Evolutionary conservation across 1,140 invertebrate genomes (phyloP), one percentile per base, ranked within the genome.

Genomic region (Bombus sibiricus): DNA sequence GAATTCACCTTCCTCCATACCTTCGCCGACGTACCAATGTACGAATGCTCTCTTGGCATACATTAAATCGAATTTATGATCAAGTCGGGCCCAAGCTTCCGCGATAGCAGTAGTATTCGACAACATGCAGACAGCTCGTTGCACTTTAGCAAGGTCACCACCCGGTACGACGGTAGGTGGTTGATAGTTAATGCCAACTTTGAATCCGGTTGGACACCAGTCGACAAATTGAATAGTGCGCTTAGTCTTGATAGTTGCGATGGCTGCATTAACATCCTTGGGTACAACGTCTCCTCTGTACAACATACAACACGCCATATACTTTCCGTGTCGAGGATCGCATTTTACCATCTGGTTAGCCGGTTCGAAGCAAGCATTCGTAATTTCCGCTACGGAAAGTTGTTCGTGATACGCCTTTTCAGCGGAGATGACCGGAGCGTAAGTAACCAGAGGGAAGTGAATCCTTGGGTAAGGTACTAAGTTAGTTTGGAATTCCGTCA

Each of bases 311-410:
- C 96, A 97, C 43, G 96, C 96, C 97, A 97, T 97, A 85, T 95
- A 95, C 76, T 94, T 93, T 64, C 93, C 92, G 6, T 92, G 77
- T 4, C 75, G 84, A 0, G 96, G 96, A 84, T 96, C 96, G 88
- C 96, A 96, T 87, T 97, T 97, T 0, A 97, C 97, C 96, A 97
- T 97, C 91, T 97, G 97, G 68, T 89, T 89, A 81, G 96, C 95
- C 28, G 97, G 96, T 91, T 97, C 97, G 91, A 97, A 97, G 90
- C 97, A 97, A 47, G 96, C 95, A 86, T 97, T 97, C 18, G 87
- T 88, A n/a, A 88, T 88, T 68, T 88, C 87, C 9, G 87, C 85
- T 25, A 88, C 87, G 12, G 85, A 87, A 15, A 88, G 81, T 37
- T 88, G 87, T 34, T 91, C 89, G 34, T 91, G 90, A 25, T 91